Evolutionary conservation across 2,113 vertebrate species (phyloP).

Genomic region (Loxodonta africana): DNA sequence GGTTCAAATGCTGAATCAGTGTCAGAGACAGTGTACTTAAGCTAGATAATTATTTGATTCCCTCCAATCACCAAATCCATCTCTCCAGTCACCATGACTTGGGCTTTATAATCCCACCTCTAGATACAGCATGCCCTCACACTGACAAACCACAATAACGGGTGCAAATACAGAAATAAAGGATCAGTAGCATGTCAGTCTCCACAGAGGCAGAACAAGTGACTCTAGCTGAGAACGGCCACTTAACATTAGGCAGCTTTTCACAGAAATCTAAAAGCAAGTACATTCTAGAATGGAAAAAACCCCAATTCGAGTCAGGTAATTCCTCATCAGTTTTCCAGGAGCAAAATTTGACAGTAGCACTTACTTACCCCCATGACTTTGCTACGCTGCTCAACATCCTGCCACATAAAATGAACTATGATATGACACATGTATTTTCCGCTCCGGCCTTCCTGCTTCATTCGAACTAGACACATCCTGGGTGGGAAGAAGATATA

Average conservation of each 20-base stretch:
- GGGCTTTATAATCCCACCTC: constrained; percentile 32
- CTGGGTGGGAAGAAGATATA: constrained; percentile 84
- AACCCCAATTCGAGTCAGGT: not conserved
- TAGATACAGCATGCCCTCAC: not conserved
- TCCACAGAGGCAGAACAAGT: not conserved
- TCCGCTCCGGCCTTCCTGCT: constrained; percentile 96
- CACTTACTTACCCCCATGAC: constrained; percentile 96
- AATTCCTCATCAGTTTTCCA: not conserved
- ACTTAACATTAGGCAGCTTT: not conserved
- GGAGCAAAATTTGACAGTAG: not conserved
- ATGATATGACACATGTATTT: constrained; percentile 98
- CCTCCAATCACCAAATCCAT: constrained; percentile 4
- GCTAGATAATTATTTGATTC: constrained; percentile 40
- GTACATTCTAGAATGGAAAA: not conserved
- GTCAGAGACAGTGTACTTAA: constrained; percentile 24
- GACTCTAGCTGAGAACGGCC: not conserved
- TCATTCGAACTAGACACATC: constrained; percentile 99
- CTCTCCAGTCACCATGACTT: constrained; percentile 8
- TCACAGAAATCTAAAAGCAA: constrained; percentile 48
- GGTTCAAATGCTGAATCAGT: constrained; percentile 21
- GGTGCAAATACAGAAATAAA: constrained; percentile 13
- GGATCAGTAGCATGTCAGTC: not conserved
- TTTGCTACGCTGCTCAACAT: constrained; percentile 97
- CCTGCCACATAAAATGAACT: constrained; percentile 99
- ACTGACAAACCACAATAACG: constrained; percentile 14